phyloP scores from a whole-genome alignment of 2,113 vertebrate species.

The Reinhardtius hippoglossoides region DNA sequence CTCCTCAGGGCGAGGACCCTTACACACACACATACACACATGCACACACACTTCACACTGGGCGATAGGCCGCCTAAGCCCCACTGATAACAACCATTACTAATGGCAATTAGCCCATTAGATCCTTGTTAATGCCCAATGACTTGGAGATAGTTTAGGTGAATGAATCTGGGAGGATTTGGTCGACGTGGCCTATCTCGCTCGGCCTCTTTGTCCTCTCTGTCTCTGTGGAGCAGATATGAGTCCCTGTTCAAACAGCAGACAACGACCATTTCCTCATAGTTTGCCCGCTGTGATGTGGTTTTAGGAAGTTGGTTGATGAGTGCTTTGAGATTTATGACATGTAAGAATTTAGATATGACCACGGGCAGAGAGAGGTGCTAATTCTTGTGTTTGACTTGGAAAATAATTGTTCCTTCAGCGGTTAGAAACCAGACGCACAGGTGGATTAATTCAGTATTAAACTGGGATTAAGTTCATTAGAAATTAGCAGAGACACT shows the following conservation, averaged over 20 bases:
- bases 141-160: conserved; percentile 61
- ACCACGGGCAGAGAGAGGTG: not conserved
- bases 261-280: conserved; percentile 54
- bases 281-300: conserved; percentile 11
- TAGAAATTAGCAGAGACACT: conserved; percentile 28
- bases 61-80: conserved; percentile 63
- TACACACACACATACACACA: conserved; percentile 46
- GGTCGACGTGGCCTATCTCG: conserved; percentile 45
- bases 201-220: conserved; percentile 40
- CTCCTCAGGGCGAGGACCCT: conserved; percentile 60
- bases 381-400: conserved; percentile 1
- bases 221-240: conserved; percentile 39
- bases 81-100: conserved; percentile 70
- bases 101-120: conserved; percentile 79
- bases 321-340: conserved; percentile 26
- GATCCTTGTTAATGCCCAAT: conserved; percentile 75
- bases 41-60: conserved; percentile 46
- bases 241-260: conserved; percentile 58
- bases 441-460: conserved; percentile 11
- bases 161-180: conserved; percentile 71
- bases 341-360: not conserved
- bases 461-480: conserved; percentile 25
- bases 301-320: conserved; percentile 35
- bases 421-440: not conserved
- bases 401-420: not conserved